Evolutionary conservation across 1,140 invertebrate species (phyloP).

Genomic region (Macrotrachela quadricornifera): DNA sequence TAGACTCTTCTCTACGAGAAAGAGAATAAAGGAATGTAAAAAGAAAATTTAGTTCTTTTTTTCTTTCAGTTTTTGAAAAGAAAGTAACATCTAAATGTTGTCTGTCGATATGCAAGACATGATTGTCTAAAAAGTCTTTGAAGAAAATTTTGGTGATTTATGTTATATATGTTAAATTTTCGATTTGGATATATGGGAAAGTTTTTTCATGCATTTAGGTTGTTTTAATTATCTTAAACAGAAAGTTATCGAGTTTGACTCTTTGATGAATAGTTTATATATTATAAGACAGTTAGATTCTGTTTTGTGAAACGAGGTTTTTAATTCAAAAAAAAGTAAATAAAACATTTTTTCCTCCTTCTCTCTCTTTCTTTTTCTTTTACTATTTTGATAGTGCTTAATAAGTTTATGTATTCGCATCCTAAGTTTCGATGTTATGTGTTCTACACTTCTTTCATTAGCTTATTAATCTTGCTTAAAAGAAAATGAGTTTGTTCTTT

Average conservation of each 20-base stretch:
- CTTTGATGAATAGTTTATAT: slow-evolving; percentile 74
- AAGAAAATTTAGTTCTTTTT: neutral
- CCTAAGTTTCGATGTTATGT: too few relatives aligned
- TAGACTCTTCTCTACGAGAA: too few relatives aligned
- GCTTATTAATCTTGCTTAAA: too few relatives aligned
- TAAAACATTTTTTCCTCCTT: too few relatives aligned
- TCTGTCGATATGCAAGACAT: slow-evolving; percentile 53
- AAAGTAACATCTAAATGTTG: slow-evolving; percentile 24
- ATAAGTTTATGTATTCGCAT: neutral
- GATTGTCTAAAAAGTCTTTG: slow-evolving; percentile 55
- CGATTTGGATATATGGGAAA: too few relatives aligned
- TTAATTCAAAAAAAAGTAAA: too few relatives aligned
- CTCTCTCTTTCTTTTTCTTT: too few relatives aligned
- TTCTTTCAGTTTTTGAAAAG: slow-evolving; percentile 14
- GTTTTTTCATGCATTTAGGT: slow-evolving; percentile 44
- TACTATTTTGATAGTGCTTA: neutral
- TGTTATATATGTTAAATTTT: slow-evolving; percentile 43
- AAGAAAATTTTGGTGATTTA: slow-evolving; percentile 53
- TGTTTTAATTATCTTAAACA: slow-evolving; percentile 61
- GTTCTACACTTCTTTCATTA: too few relatives aligned
- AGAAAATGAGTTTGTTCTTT: too few relatives aligned
- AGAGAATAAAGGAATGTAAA: slow-evolving; percentile 10
- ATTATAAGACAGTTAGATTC: slow-evolving; percentile 54
- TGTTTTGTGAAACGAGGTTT: too few relatives aligned
- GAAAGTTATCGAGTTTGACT: slow-evolving; percentile 61